Percentiles rank a stretch among this genome's conserved stretches.
These are phyloP conservation scores for Dynastes maya DNA, from an alignment of 2,888 invertebrate genomes.

Conservation along the genomic window DNA sequence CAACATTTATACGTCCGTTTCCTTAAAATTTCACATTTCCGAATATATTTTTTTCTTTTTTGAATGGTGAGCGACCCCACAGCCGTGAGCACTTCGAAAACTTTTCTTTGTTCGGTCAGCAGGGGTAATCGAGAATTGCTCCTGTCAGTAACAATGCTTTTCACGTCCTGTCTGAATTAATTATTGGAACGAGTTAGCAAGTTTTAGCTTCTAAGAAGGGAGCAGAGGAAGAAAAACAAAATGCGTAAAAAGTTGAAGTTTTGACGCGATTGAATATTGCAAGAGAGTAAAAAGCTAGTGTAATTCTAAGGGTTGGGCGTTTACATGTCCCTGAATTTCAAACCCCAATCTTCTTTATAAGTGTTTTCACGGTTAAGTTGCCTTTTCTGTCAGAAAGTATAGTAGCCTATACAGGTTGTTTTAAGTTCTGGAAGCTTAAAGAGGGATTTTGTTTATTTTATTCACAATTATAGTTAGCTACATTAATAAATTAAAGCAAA, in stretches of 20 bases:
- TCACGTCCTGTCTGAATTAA: conserved; percentile 31
- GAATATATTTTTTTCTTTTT: not conserved
- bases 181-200: conserved; percentile 26
- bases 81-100: conserved; percentile 3
- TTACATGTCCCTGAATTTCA: not conserved
- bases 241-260: not conserved
- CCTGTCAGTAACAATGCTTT: conserved; percentile 29
- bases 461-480: too few species aligned
- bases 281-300: not conserved
- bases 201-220: not conserved
- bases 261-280: not conserved
- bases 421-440: too few species aligned
- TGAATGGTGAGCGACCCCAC: not conserved
- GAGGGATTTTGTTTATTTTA: too few species aligned
- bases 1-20: not conserved
- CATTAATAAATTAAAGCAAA: too few species aligned
- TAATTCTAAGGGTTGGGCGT: not conserved
- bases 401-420: too few species aligned
- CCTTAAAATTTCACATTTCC: not conserved
- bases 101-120: conserved; percentile 1
- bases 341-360: too few species aligned
- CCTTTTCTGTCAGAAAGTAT: too few species aligned
- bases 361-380: too few species aligned
- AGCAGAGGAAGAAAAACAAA: not conserved
- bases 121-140: not conserved